A percentile compares a stretch with the other conserved stretches of the same genome.
These are phyloP conservation scores for Agrochola circellaris DNA, from an alignment of 2,888 invertebrate species.

Conservation along the genomic window DNA sequence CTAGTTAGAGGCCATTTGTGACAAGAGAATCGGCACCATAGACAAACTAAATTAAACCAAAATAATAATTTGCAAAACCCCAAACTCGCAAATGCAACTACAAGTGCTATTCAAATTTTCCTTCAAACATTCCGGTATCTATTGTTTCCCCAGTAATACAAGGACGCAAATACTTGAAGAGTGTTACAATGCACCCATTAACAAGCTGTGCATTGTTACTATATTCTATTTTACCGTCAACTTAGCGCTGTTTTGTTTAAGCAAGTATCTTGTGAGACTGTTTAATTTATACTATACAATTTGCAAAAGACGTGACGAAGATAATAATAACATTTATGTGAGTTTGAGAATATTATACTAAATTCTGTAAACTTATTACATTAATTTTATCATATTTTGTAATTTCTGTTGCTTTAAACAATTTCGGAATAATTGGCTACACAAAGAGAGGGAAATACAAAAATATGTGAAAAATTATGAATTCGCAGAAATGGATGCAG, in stretches of 20 bases:
- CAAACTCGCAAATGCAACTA: background rate
- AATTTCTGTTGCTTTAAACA: background rate
- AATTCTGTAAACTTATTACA: background rate
- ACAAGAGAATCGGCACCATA: no score
- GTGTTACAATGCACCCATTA: slow-evolving; percentile 24
- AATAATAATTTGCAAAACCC: background rate
- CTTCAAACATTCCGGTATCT: slow-evolving; percentile 9
- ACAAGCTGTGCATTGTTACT: background rate
- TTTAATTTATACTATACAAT: slow-evolving; percentile 24
- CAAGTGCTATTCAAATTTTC: background rate
- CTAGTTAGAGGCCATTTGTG: no score
- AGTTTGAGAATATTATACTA: background rate
- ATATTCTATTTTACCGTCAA: slow-evolving; percentile 8
- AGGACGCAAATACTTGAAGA: slow-evolving; percentile 20
- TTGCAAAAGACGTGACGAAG: slow-evolving; percentile 37
- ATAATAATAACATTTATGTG: slow-evolving; percentile 15
- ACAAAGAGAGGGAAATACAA: background rate
- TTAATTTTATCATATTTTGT: background rate
- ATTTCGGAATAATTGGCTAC: background rate
- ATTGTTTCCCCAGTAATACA: background rate
- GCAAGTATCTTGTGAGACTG: slow-evolving; percentile 6
- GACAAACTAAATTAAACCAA: slow-evolving; percentile 7
- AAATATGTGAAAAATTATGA: background rate
- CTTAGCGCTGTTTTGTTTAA: slow-evolving; percentile 13
- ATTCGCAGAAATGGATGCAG: background rate